Base-by-base conservation (phyloP, 2,888 invertebrate genomes). In the Phytoseiulus persimilis region DNA sequence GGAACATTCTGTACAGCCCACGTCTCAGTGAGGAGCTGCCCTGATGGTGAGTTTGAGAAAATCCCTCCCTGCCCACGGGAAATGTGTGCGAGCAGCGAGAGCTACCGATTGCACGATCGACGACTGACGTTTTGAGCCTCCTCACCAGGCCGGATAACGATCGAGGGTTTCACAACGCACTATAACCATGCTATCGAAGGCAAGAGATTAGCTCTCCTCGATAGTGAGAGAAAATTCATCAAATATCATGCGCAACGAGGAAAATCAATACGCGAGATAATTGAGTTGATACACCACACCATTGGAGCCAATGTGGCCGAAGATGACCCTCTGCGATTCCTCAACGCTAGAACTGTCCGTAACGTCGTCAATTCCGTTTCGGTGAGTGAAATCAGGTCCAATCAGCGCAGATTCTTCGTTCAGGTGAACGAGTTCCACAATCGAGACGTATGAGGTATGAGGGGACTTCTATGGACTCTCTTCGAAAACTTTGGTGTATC, bases 1-100 rank as follows among this genome's bases (percentile, higher is more conserved):
- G 87, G 87, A 33, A 87, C 87, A 33, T 87, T 87, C 87, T 87
- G 87, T 23, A 87, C 87, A 32, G 87, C 87, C 39, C 87, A 87
- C 45, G 87, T 87, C 87, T 39, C 87, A 5, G 87, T 87, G 33
- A 1, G 87, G 11, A 33, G 45, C 32, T 87, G 32, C 18, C 39
- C 87, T n/a, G 87, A 87, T 32, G 87, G 87, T 87, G 31, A 87
- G 33, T 6, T 33, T 32, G 39, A 0, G 31, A 33, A 5, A 33
- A 6, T 31, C 31, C 84, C 33, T 0, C 84, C 32, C 31, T n/a
- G 1, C n/a, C n/a, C n/a, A n/a, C n/a, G n/a, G n/a, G n/a, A n/a
- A n/a, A n/a, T n/a, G n/a, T n/a, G n/a, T n/a, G n/a, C n/a, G n/a
- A n/a, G n/a, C n/a, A n/a, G 31, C 2, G 84, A 11, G 23, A 33